A percentile compares a stretch with the other conserved stretches of the same genome.
Conservation (phyloP, 2,113 vertebrate species). For the Dasypus novemcinctus region DNA sequence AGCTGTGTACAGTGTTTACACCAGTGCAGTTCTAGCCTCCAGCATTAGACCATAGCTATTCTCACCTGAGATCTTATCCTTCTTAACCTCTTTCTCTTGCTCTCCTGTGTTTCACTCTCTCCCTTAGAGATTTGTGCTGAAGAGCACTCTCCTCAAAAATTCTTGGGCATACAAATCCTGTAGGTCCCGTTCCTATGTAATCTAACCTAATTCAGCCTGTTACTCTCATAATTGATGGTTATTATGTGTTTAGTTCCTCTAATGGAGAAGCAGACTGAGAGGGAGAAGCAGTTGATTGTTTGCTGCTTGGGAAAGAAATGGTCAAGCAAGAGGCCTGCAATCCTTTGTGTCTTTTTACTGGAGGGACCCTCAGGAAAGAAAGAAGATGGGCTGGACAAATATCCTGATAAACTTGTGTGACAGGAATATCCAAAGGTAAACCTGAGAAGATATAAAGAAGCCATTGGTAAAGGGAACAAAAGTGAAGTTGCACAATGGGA, state of each 20-base stretch:
- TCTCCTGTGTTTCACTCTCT: background rate
- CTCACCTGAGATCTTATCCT: background rate
- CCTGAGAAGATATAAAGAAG: background rate
- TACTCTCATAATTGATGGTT: background rate
- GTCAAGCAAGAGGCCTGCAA: background rate
- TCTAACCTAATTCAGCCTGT: background rate
- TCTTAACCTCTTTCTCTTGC: background rate
- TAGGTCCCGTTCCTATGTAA: background rate
- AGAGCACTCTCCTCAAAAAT: background rate
- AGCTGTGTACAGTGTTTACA: background rate
- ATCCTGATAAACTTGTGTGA: background rate
- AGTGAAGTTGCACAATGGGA: background rate
- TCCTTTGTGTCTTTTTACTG: background rate
- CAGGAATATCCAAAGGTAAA: background rate
- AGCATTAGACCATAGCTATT: background rate
- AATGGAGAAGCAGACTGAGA: background rate
- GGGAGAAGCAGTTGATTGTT: background rate
- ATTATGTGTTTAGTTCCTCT: background rate
- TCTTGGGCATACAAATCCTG: background rate
- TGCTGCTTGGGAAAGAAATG: background rate
- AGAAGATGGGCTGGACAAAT: background rate
- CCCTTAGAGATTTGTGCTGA: background rate
- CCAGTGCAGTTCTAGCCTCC: background rate
- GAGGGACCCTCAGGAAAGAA: background rate
- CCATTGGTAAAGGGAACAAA: background rate